Percentiles rank a stretch among this genome's conserved stretches.
phyloP scores from a whole-genome alignment of 2,888 invertebrate species.

The Folsomia manolachei region DNA sequence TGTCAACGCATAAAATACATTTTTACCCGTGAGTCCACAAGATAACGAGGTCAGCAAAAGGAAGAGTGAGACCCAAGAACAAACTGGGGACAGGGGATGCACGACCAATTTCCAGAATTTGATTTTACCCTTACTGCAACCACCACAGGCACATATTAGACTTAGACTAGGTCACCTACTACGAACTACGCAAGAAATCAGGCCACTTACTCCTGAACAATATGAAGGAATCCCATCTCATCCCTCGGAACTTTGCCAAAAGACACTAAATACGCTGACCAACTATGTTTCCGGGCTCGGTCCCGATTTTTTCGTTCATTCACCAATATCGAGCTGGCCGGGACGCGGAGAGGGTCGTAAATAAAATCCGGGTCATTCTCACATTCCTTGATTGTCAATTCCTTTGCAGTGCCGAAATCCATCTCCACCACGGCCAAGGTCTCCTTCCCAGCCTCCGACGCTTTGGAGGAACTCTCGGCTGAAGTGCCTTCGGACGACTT shows the following conservation, averaged over 20 bases:
- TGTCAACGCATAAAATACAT: neutral
- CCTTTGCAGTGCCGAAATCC: neutral
- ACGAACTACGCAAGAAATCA: neutral
- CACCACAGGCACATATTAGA: too few species aligned
- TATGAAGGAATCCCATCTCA: slow-evolving; percentile 47
- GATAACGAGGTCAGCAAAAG: slow-evolving; percentile 44
- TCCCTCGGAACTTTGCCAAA: slow-evolving; percentile 39
- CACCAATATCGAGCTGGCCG: neutral
- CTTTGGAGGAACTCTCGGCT: neutral
- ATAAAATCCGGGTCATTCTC: slow-evolving; percentile 2
- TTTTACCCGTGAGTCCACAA: slow-evolving; percentile 25
- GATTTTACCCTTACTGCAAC: slow-evolving; percentile 24
- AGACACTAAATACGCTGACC: slow-evolving; percentile 26
- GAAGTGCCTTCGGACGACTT: neutral
- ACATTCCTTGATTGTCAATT: neutral
- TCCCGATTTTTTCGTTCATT: neutral
- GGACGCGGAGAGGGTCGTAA: slow-evolving; percentile 9
- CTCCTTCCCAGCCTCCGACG: neutral
- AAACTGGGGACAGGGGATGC: slow-evolving; percentile 40
- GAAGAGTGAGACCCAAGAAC: slow-evolving; percentile 33
- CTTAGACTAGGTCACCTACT: too few species aligned
- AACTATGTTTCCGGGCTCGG: slow-evolving; percentile 13
- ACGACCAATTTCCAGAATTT: slow-evolving; percentile 35
- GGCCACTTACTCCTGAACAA: slow-evolving; percentile 41
- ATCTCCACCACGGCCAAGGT: neutral